A percentile compares a stretch with the other conserved stretches of the same genome.
Conservation (phyloP, 2,888 invertebrate genomes). For the Nematopogon swammerdamellus region DNA sequence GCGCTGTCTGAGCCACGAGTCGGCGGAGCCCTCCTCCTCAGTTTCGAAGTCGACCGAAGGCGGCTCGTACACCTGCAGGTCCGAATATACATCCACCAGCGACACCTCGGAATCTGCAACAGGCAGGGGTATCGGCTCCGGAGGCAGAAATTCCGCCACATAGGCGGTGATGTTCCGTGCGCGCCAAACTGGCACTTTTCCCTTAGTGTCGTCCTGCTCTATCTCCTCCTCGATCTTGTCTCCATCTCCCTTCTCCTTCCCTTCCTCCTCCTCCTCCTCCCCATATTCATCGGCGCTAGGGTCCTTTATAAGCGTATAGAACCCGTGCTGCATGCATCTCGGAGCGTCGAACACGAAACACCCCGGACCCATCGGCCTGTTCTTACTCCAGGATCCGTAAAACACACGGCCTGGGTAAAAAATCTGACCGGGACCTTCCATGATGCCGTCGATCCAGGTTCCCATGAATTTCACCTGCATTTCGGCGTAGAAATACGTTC, state of each 20-base stretch:
- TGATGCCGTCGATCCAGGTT: constrained; percentile 72
- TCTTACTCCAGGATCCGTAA: constrained; percentile 69
- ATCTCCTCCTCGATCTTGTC: constrained; percentile 33
- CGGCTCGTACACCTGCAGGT: constrained; percentile 39
- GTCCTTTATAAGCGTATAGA: constrained; percentile 58
- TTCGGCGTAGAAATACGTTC: constrained; percentile 66
- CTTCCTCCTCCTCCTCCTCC: constrained; percentile 44
- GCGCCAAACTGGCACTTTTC: constrained; percentile 62
- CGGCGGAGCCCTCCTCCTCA: constrained; percentile 37
- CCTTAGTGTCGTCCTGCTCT: constrained; percentile 35
- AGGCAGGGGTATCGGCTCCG: constrained; percentile 64
- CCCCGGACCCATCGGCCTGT: constrained; percentile 69
- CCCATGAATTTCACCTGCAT: constrained; percentile 63
- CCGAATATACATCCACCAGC: constrained; percentile 34
- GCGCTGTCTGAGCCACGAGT: constrained; percentile 42
- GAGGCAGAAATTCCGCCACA: constrained; percentile 66
- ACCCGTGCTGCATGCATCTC: constrained; percentile 72
- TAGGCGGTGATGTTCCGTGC: constrained; percentile 66
- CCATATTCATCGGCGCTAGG: constrained; percentile 36
- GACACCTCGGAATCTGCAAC: constrained; percentile 62
- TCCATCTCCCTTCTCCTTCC: constrained; percentile 33
- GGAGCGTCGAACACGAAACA: constrained; percentile 61
- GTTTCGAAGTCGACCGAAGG: constrained; percentile 25
- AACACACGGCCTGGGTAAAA: constrained; percentile 64
- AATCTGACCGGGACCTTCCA: constrained; percentile 72